Evolutionary conservation across 2,888 invertebrate genomes (phyloP).

Genomic region (Zeuzera pyrina): DNA sequence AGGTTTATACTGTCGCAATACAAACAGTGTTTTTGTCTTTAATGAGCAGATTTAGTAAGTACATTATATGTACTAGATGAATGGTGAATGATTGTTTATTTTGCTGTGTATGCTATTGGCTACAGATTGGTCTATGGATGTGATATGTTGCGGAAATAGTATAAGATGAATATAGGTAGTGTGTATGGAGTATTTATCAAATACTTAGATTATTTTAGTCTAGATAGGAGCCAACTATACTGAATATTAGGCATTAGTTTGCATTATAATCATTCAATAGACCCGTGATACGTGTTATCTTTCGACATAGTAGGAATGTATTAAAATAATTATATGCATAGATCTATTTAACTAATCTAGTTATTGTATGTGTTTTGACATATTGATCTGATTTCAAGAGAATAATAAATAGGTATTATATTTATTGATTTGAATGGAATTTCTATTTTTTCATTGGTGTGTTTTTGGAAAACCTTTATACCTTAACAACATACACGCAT

Average conservation of each 20-base stretch:
- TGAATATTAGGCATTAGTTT: slow-evolving; percentile 44
- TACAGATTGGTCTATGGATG: slow-evolving; percentile 58
- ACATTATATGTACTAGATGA: no score
- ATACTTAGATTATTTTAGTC: slow-evolving; percentile 46
- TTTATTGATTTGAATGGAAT: slow-evolving; percentile 13
- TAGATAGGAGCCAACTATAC: slow-evolving; percentile 55
- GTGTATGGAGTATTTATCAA: slow-evolving; percentile 66
- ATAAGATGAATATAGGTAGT: slow-evolving; percentile 53
- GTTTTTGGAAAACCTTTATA: slow-evolving; percentile 25
- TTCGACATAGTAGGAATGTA: slow-evolving; percentile 5
- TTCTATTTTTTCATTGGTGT: slow-evolving; percentile 55
- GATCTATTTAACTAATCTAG: slow-evolving; percentile 34
- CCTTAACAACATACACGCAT: no score
- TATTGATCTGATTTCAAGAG: slow-evolving; percentile 35
- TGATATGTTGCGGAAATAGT: slow-evolving; percentile 62
- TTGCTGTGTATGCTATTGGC: no score
- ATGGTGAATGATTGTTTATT: no score
- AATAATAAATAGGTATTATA: slow-evolving; percentile 15
- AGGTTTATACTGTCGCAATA: no score
- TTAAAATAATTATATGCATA: slow-evolving; percentile 28
- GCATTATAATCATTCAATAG: slow-evolving; percentile 40
- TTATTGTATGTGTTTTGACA: slow-evolving; percentile 27
- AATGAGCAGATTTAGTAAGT: no score
- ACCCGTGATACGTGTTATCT: slow-evolving; percentile 13
- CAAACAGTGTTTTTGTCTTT: no score